Base-by-base conservation (phyloP, 1,140 invertebrate species). In the Acyrthosiphon pisum region DNA sequence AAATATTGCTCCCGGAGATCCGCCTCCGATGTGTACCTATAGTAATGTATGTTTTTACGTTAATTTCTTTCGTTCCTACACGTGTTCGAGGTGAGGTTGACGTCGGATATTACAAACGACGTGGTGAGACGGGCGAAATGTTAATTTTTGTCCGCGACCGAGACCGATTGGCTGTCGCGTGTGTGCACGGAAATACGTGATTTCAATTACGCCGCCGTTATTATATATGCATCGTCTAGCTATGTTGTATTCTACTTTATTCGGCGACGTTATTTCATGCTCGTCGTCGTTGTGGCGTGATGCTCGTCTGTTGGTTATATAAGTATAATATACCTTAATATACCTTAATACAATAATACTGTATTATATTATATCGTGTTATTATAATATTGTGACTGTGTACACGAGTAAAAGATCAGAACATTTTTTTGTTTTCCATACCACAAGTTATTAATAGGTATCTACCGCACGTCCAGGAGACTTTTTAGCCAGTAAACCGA, bases 101-200 rank as follows among this genome's bases (percentile, higher is more conserved):
- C 35, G 48, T 41, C n/a, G 30, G 22, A 56, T 89, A 37, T 87
- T 18, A 83, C 83, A 30, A 22, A 88, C 46, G 1, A 18, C 18
- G 9, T 20, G 46, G 84, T 22, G 46, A 35, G 14, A 23, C 46
- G 86, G 35, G 50, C n/a, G n/a, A 41, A 53, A 56, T 26, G 48
- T 89, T 56, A 53, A 89, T 89, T 53, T 20, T 37, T 22, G 87
- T 53, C 44, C 50, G 22, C 48, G 50, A 89, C 87, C 87, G 87
- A 89, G 56, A 89, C 87, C 35, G 48, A 89, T 89, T 22, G 48
- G 44, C 86, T 88, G 86, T 88, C 44, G 46, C 46, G 46, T n/a
- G 46, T 50, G 18, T 6, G 14, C 50, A 37, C 50, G 22, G n/a
- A 56, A 56, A 30, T 56, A 89, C 87, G 87, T 89, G 87, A 89